Evolutionary conservation across 2,113 vertebrate species (phyloP).

Genomic region (Mustela lutreola): DNA sequence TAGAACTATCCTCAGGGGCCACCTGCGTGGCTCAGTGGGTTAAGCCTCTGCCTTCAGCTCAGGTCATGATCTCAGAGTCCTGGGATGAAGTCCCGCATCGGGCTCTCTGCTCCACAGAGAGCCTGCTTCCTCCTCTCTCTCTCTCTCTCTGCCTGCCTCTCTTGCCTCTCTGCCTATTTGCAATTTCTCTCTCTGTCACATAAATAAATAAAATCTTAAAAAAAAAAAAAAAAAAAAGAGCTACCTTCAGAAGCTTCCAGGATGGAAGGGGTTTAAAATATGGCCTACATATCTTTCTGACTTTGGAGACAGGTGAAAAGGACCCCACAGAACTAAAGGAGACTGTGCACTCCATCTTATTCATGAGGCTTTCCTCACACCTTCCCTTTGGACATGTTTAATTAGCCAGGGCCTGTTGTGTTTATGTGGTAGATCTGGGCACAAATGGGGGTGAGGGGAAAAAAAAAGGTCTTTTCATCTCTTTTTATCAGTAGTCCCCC

Average conservation of each 20-base stretch:
- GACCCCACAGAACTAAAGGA: neutral
- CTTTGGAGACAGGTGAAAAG: constrained; percentile 3
- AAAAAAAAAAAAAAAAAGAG: neutral
- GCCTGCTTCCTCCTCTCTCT: no score
- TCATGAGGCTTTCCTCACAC: constrained; percentile 19
- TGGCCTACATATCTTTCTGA: neutral
- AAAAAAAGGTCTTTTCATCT: constrained; percentile 71
- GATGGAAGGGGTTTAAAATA: neutral
- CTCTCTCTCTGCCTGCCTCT: no score
- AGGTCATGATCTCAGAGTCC: no score
- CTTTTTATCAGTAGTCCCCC: constrained; percentile 72
- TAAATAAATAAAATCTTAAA: no score
- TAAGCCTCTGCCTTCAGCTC: no score
- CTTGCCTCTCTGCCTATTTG: no score
- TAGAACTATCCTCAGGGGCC: neutral
- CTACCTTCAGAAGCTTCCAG: neutral
- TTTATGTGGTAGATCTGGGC: constrained; percentile 61
- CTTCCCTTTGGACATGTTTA: constrained; percentile 52
- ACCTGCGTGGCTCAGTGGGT: no score
- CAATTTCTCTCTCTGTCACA: no score
- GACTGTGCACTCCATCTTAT: neutral
- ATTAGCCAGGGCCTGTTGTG: constrained; percentile 66
- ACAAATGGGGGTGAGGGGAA: constrained; percentile 52
- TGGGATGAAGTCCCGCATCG: no score
- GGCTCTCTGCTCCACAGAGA: no score